phyloP scores from a whole-genome alignment of 2,888 invertebrate genomes.

The Auanema freiburgensis region DNA sequence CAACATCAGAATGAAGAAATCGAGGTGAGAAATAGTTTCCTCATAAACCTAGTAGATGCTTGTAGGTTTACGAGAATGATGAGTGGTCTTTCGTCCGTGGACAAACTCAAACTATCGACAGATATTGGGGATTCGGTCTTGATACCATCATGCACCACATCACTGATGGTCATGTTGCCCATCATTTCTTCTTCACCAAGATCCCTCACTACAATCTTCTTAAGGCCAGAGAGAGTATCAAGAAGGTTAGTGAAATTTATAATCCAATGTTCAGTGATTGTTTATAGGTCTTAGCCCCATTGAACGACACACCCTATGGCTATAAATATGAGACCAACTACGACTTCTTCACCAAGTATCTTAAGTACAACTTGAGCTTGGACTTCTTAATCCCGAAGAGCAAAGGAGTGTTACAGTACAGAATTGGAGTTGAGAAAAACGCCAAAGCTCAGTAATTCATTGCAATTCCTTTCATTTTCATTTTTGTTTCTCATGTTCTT shows the following conservation, averaged over 20 bases:
- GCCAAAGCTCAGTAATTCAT: constrained; percentile 1
- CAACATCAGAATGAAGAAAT: constrained; percentile 55
- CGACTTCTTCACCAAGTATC: constrained; percentile 56
- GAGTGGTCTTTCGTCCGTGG: constrained; percentile 52
- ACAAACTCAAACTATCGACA: constrained; percentile 49
- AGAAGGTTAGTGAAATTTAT: constrained; percentile 15
- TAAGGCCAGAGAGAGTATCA: constrained; percentile 56
- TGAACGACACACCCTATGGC: constrained; percentile 43
- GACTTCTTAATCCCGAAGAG: constrained; percentile 59
- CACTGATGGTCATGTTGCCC: constrained; percentile 57
- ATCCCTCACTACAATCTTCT: constrained; percentile 60
- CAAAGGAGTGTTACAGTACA: constrained; percentile 57
- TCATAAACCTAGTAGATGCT: too few relatives aligned
- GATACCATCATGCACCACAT: constrained; percentile 51
- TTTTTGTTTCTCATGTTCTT: background rate
- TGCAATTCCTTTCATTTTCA: background rate
- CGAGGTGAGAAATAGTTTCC: constrained; percentile 32
- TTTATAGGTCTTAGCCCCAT: constrained; percentile 29
- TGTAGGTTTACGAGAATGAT: constrained; percentile 48
- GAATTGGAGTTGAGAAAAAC: constrained; percentile 32
- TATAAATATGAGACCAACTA: constrained; percentile 55
- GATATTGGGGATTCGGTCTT: constrained; percentile 46
- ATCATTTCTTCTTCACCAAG: constrained; percentile 62
- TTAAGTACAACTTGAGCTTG: constrained; percentile 50
- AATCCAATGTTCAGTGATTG: background rate